Percentiles rank a stretch among this genome's conserved stretches.
Evolutionary conservation across 2,113 vertebrate species (phyloP).

Genomic region (Xiphophorus hellerii): DNA sequence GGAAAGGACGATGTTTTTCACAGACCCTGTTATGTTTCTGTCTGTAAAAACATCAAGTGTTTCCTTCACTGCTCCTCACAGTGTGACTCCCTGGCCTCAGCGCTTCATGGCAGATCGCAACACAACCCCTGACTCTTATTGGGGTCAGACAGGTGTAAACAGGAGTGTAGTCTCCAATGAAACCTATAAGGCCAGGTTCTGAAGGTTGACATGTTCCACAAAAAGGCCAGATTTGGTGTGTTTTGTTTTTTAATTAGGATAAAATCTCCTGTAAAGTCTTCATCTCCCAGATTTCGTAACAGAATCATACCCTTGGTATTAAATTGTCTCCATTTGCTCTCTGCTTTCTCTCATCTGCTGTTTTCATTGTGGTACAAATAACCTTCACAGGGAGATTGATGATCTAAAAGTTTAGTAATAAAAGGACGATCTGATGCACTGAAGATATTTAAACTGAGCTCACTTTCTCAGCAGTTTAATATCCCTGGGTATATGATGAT

Average conservation of each 20-base stretch:
- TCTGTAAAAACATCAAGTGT: slow-evolving; percentile 68
- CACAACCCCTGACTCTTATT: slow-evolving; percentile 16
- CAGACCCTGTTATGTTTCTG: slow-evolving; percentile 42
- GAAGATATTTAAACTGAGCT: background rate
- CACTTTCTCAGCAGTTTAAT: background rate
- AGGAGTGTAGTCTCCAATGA: slow-evolving; percentile 26
- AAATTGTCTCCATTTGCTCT: background rate
- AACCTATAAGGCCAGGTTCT: background rate
- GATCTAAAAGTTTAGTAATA: background rate
- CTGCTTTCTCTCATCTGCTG: too few species aligned
- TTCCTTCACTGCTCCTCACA: slow-evolving; percentile 50
- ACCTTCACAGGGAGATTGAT: background rate
- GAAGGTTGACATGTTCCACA: background rate
- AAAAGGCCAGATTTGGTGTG: background rate
- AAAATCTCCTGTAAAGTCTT: background rate
- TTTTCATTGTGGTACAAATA: too few species aligned
- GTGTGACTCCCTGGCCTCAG: slow-evolving; percentile 36
- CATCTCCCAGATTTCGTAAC: background rate
- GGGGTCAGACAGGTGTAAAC: slow-evolving; percentile 34
- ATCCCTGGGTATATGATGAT: background rate
- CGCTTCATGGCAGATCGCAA: slow-evolving; percentile 45
- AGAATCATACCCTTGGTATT: background rate
- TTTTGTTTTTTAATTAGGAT: background rate
- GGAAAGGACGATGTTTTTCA: slow-evolving; percentile 43
- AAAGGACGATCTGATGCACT: background rate